Base-by-base conservation (phyloP, 1,140 invertebrate genomes). In the Eupristina koningsbergeri region DNA sequence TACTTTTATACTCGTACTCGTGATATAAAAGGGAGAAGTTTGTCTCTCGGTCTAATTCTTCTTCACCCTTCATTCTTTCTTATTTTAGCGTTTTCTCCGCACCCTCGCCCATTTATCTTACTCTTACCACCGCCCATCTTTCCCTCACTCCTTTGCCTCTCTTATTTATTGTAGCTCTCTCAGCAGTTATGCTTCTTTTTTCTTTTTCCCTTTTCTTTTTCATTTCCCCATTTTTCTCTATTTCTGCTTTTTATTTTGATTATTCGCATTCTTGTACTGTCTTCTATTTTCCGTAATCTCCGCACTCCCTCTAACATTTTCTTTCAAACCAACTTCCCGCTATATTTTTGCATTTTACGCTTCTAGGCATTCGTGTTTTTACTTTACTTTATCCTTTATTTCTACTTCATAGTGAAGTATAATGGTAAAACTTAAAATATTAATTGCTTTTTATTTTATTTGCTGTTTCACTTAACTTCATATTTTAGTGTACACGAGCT, bases 21-120 rank as follows among this genome's bases (percentile, higher is more conserved):
- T 74, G 26, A 47, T 45, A 41, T 8, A 29, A 74, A 29, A 45
- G 41, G 47, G 15, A 15, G 17, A 50, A 50, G 47, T 50, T 50
- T 50, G 47, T 50, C 26, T 58, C 53, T 81, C 63, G 76, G 67
- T 79, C 86, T 63, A 82, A 77, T 58, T 76, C 58, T 47, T 41
- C 11, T 22, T 36, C 41, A 34, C 22, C 36, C 47, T n/a, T 73
- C 45, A 3, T 45, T 71, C 45, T 67, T 45, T 53, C 41, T 74
- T 41, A 7, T 47, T 74, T 74, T 74, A 45, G 13, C 26, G 1
- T 26, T 9, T 77, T 0, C 11, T 17, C 64, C 36, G n/a, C 15
- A 31, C 17, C 36, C 39, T 77, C 34, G 3, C 26, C 11, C 64
- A n/a, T 9, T 41, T 22, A 26, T 61, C 34, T 61, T 39, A 6